These are phyloP conservation scores for Argentina silus DNA, from an alignment of 2,797 vertebrate genomes.

Conservation along the genomic window DNA sequence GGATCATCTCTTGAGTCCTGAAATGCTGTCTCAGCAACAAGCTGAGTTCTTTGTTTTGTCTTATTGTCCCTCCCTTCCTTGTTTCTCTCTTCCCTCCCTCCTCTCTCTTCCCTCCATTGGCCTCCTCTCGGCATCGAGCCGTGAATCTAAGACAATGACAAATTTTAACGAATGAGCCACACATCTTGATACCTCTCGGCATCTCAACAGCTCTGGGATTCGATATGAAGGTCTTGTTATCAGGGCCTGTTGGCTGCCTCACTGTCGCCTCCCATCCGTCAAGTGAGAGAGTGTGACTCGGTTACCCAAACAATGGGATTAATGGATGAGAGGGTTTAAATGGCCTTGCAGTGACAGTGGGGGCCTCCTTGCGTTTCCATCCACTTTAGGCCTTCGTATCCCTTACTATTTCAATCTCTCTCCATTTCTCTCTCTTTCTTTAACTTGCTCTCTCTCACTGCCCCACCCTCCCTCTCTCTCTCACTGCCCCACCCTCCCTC, in stretches of 20 bases:
- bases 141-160: conserved; percentile 81
- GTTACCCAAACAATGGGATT: conserved; percentile 64
- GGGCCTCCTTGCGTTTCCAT: conserved; percentile 54
- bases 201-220: conserved; percentile 77
- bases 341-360: conserved; percentile 58
- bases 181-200: conserved; percentile 79
- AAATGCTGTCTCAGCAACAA: conserved; percentile 77
- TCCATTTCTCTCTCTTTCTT: not conserved
- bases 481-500: not conserved
- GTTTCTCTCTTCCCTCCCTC: conserved; percentile 17
- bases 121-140: conserved; percentile 67
- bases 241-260: too few relatives aligned
- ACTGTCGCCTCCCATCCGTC: conserved; percentile 11
- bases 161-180: conserved; percentile 79
- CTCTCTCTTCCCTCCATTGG: not conserved
- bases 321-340: conserved; percentile 66
- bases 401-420: not conserved
- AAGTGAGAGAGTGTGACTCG: conserved; percentile 41
- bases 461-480: not conserved
- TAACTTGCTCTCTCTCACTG: not conserved
- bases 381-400: conserved; percentile 24
- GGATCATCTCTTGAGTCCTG: conserved; percentile 73
- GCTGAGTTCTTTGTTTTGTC: conserved; percentile 70
- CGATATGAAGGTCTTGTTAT: conserved; percentile 68
- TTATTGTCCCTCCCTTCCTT: conserved; percentile 41